Base-by-base conservation (phyloP, 1,140 invertebrate species). In the Drosophila littoralis region DNA sequence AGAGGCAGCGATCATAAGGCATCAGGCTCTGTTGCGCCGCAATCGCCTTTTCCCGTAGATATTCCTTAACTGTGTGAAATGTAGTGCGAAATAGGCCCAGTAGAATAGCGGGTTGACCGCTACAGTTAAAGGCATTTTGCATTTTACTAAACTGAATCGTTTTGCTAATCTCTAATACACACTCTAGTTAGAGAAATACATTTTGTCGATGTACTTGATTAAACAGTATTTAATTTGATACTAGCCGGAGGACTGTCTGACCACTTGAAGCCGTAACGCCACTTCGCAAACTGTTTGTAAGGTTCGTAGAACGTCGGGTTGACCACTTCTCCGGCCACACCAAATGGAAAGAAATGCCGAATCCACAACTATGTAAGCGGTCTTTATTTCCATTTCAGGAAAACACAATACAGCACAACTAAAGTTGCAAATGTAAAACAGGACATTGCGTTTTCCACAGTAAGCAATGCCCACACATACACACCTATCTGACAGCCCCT, bases 381-480 rank as follows among this genome's bases (percentile, higher is more conserved):
- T 61, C 51, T 63, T 35, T 52, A 77, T 85, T 85, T 85, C 77
- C 83, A 74, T 88, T 80, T 66, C 60, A 74, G 58, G 65, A 79
- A 74, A 71, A 74, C 42, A 66, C 69, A 66, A 51, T 4, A 8
- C 17, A 32, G 75, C 71, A 75, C 73, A 77, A 28, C 71, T 45
- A 89, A 65, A 83, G 70, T 83, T 88, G 79, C 83, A 88, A 89
- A 88, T 74, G 84, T 80, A 77, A 81, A 78, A 80, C 76, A 66
- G 83, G 84, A 80, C 83, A 88, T 85, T 88, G 83, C 79, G 75
- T 85, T 85, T 88, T 82, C 75, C 79, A 70, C 22, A 55, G 13
- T 42, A 42, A 48, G 9, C 43, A n/a, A 55, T 15, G 28, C 68
- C 60, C 65, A 22, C 65, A 55, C 22, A 52, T 45, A 52, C 15